A percentile compares a stretch with the other conserved stretches of the same genome.
Evolutionary conservation across 1,140 invertebrate species (phyloP).

Genomic region (Zeugodacus cucurbitae): DNA sequence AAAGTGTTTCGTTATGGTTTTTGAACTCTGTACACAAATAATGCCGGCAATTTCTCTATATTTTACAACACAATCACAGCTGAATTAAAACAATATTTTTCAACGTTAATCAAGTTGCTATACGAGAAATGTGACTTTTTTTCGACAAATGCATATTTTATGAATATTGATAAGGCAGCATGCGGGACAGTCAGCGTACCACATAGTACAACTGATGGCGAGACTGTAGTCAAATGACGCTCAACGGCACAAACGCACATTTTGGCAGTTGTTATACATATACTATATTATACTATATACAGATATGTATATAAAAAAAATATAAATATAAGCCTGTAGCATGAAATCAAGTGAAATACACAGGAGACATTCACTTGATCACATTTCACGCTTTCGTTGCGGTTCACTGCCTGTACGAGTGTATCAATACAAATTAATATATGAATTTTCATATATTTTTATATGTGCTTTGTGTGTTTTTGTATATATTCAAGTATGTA

Average conservation of each 20-base stretch:
- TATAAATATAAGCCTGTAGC: not conserved
- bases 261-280: not conserved
- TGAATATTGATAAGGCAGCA: slow-evolving; percentile 24
- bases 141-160: not conserved
- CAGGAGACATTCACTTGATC: slow-evolving; percentile 18
- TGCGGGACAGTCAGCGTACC: not conserved
- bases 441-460: not conserved
- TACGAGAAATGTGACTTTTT: slow-evolving; percentile 15
- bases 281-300: not conserved
- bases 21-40: no score
- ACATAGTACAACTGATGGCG: not conserved
- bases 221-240: not conserved
- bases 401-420: not conserved
- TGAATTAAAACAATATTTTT: no score
- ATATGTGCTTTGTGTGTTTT: not conserved
- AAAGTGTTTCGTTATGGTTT: no score
- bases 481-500: no score
- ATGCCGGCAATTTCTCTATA: no score
- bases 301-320: not conserved
- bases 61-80: no score
- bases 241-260: not conserved
- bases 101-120: not conserved
- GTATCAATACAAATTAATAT: slow-evolving; percentile 17
- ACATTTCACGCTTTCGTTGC: slow-evolving; percentile 12
- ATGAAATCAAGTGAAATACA: not conserved